phyloP scores from a whole-genome alignment of 2,113 vertebrate genomes.

The Balaeniceps rex region DNA sequence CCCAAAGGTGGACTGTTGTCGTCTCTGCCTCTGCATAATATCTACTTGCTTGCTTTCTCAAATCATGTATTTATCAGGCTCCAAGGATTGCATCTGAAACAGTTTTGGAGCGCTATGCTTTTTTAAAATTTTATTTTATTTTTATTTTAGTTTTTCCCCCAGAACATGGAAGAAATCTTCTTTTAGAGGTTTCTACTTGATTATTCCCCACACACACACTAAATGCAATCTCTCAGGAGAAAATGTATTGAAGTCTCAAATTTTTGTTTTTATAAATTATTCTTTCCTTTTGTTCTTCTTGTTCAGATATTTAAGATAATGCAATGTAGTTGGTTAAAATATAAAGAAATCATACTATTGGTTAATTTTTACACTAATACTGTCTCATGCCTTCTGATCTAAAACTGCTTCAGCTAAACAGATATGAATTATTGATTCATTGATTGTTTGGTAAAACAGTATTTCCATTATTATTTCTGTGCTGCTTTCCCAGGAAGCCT shows the following conservation, averaged over 20 bases:
- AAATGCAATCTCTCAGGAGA: not conserved
- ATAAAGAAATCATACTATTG: not conserved
- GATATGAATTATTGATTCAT: not conserved
- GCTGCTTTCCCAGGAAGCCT: not conserved
- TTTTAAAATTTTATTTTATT: not conserved
- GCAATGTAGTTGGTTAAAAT: not conserved
- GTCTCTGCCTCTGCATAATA: not conserved
- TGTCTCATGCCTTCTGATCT: not conserved
- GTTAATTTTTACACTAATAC: not conserved
- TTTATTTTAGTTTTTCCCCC: not conserved
- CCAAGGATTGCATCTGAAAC: not conserved
- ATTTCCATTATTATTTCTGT: not conserved
- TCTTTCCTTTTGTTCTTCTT: not conserved
- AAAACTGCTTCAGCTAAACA: not conserved
- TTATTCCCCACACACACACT: too few species aligned
- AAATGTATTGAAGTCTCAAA: not conserved
- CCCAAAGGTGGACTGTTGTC: not conserved
- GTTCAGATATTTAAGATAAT: not conserved
- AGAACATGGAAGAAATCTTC: not conserved
- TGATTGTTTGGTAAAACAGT: not conserved
- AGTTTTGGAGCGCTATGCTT: not conserved
- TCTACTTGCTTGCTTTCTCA: not conserved
- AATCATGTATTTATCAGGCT: not conserved
- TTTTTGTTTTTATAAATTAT: not conserved
- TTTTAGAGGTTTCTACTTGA: not conserved